These are phyloP conservation scores for Chaenocephalus aceratus DNA, from an alignment of 2,113 vertebrate genomes.

Conservation along the genomic window DNA sequence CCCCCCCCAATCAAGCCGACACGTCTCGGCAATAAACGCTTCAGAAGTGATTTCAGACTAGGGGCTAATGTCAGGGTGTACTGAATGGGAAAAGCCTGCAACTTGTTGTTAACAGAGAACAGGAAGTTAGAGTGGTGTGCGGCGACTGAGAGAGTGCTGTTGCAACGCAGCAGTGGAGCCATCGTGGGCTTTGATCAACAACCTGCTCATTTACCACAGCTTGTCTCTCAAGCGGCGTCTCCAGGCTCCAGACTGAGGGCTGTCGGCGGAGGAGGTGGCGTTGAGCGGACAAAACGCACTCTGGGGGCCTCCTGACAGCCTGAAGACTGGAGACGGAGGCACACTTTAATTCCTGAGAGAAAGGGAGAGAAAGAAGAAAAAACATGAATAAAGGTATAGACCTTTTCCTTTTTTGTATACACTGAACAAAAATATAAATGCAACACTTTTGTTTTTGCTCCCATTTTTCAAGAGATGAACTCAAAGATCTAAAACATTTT, in stretches of 20 bases:
- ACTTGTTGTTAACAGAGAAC: constrained; percentile 45
- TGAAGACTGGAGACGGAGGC: constrained; percentile 60
- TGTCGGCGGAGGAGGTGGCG: constrained; percentile 71
- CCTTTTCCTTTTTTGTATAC: constrained; percentile 13
- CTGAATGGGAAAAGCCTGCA: constrained; percentile 1
- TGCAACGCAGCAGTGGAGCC: constrained; percentile 57
- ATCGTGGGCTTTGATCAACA: constrained; percentile 75
- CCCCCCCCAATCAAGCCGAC: constrained; percentile 40
- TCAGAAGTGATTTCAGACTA: constrained; percentile 47
- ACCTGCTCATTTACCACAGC: constrained; percentile 73
- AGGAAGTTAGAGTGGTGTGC: constrained; percentile 51
- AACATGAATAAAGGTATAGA: not conserved
- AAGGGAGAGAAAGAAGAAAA: not conserved
- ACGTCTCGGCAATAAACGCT: constrained; percentile 31
- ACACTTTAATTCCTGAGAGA: constrained; percentile 36
- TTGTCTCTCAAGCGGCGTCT: constrained; percentile 78
- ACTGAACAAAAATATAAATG: too few species aligned
- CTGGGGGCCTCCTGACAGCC: constrained; percentile 77
- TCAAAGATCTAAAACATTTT: too few species aligned
- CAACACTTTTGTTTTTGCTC: too few species aligned
- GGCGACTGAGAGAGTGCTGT: constrained; percentile 2
- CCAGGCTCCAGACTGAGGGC: constrained; percentile 78
- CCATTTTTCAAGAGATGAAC: too few species aligned
- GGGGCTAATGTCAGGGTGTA: constrained; percentile 59
- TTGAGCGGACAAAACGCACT: constrained; percentile 67